Evolutionary conservation across 1,140 invertebrate genomes (phyloP).

Genomic region (Procambarus virginalis): DNA sequence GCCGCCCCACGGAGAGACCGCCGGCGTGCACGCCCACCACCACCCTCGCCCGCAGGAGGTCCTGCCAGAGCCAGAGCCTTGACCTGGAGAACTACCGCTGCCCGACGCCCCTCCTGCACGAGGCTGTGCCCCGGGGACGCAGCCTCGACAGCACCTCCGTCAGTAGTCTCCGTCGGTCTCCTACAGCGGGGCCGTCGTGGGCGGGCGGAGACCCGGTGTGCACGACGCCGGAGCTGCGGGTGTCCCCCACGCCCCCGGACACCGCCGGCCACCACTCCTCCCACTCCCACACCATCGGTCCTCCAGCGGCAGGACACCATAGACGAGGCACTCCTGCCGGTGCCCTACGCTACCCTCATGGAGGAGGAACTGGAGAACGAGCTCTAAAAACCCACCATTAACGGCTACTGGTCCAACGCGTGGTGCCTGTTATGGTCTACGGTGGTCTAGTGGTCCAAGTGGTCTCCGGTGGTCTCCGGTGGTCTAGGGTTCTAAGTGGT

Average conservation of each 20-base stretch:
- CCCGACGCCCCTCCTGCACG: conserved; percentile 33
- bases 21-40: conserved; percentile 18
- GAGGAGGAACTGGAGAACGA: conserved; percentile 62
- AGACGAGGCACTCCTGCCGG: conserved; percentile 46
- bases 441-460: too few species aligned
- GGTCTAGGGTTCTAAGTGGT: too few species aligned
- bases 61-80: conserved; percentile 54
- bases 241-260: conserved; percentile 48
- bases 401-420: too few species aligned
- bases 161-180: conserved; percentile 48
- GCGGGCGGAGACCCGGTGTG: conserved; percentile 33
- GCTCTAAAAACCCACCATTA: background rate
- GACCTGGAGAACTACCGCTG: conserved; percentile 49
- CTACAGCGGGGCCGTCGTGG: conserved; percentile 52
- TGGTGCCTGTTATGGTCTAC: too few species aligned
- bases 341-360: conserved; percentile 55
- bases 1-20: background rate
- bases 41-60: conserved; percentile 34
- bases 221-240: conserved; percentile 51
- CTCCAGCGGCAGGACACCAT: conserved; percentile 56
- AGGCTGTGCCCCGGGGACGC: conserved; percentile 29
- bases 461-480: too few species aligned
- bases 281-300: conserved; percentile 20
- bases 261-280: background rate
- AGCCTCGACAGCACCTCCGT: conserved; percentile 53